These are phyloP conservation scores for Daphoenositta chrysoptera DNA, from an alignment of 2,113 vertebrate genomes.

Conservation along the genomic window DNA sequence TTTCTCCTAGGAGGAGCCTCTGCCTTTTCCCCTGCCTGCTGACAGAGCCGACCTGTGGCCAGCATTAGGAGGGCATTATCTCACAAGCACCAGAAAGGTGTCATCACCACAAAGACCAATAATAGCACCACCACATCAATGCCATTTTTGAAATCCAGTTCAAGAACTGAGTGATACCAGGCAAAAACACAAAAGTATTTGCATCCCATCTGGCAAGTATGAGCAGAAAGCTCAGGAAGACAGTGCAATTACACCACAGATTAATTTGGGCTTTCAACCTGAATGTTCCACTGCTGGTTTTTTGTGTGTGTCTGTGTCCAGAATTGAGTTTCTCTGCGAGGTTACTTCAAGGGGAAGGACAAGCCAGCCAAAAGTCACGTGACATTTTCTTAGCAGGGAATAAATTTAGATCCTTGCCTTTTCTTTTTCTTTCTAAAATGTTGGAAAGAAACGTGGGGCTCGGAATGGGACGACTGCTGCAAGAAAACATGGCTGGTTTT, in stretches of 20 bases:
- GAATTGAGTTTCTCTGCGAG: neutral
- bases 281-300: neutral
- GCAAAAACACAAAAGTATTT: neutral
- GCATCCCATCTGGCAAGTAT: neutral
- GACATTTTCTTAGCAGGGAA: neutral
- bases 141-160: neutral
- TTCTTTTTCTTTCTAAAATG: neutral
- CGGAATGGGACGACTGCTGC: rapidly evolving
- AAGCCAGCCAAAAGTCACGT: neutral
- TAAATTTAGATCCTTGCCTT: neutral
- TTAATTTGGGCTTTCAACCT: neutral
- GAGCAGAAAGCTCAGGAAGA: neutral
- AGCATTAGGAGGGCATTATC: neutral
- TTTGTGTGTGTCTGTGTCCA: neutral
- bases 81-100: neutral
- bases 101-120: neutral
- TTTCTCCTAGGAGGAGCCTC: neutral
- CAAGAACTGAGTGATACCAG: neutral
- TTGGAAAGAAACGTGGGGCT: neutral
- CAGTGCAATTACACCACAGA: neutral
- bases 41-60: neutral
- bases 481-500: conserved; percentile 13
- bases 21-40: neutral
- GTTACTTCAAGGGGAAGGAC: neutral
- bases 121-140: neutral